Base-by-base conservation (phyloP, 2,888 invertebrate genomes). In the Cerastis rubricosa region DNA sequence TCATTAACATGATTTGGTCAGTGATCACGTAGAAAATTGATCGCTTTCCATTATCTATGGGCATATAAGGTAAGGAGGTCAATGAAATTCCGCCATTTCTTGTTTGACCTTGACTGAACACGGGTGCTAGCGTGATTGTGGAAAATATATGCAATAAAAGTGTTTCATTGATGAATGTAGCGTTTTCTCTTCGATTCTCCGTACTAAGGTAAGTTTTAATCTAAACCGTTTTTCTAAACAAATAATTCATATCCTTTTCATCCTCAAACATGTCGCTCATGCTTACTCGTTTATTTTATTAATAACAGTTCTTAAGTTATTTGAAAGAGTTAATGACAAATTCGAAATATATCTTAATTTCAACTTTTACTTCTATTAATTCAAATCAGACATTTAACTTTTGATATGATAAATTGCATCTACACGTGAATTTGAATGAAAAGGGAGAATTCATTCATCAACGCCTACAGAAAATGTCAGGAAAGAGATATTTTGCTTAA, bases 1-100 rank as follows among this genome's bases (percentile, higher is more conserved):
- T 91, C 92, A 96, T 96, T 96, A 95, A 92, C 94, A 92, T 91
- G 94, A 93, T 95, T 94, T 94, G 94, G 91, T 95, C 83, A 80
- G 90, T 94, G 94, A 85, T 84, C 92, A 90, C 91, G 89, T 91
- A 91, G 94, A 94, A 94, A 95, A 95, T 93, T 81, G 89, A 88
- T 89, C 88, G 94, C 94, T 95, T 95, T 95, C 94, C 91, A 92
- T 86, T 80, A 78, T 67, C 74, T 76, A 87, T 77, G 74, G 76
- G 85, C 89, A 94, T 96, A 96, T 91, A 96, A 94, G 85, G 84
- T 88, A 93, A 89, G 88, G 83, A 87, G 91, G 92, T 91, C 92
- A 93, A 77, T 85, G 81, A 76, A 70, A 80, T 82, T 82, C 88
- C 85, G 87, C 86, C 94, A 95, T 92, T 95, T 90, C 78, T 86